Evolutionary conservation across 2,888 invertebrate genomes (phyloP), one percentile per base, ranked within the genome.

Genomic region (Stenurella melanura): DNA sequence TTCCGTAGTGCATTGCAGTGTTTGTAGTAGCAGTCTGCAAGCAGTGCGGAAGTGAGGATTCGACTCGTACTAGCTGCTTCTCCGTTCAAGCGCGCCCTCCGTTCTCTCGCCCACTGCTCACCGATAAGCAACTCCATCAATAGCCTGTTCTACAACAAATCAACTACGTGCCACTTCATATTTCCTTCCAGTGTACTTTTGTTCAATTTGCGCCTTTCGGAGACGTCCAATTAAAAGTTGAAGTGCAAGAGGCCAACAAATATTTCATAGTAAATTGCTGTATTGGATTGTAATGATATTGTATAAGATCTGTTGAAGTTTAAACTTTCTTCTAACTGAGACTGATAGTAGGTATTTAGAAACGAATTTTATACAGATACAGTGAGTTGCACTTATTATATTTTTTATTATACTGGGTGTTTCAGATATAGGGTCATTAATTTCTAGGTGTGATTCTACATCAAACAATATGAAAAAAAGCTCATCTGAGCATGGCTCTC

Each of bases 1-100:
- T 96, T 96, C 96, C 96, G 96, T 96, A 96, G 96, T 96, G 96
- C 96, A 96, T 96, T 96, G 96, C 96, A 96, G 96, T 95, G 94
- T 94, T 92, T 90, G 89, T 89, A 89, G 89, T 89, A 92, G 92
- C 92, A 87, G 91, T 93, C 95, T 96, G 96, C 96, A 96, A 96
- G 96, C 96, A 95, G 94, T 95, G 95, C 95, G 96, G 96, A 95
- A 95, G 94, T 96, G 96, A 96, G 95, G 89, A 83, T 86, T 86
- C 87, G 85, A 78, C 81, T 80, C 80, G 79, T 77, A 77, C 75
- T 76, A 18, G 77, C 81, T 71, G 50, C 67, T 50, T 38, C 57
- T 67, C 19, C 4, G 54, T 26, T 67, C 38, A 19, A 73, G 66
- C 64, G 17, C 30, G 38, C 15, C 5, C 5, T 67, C 34, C 54